Evolutionary conservation across 2,888 invertebrate genomes (phyloP), one percentile per base, ranked within the genome.

Genomic region (Pollenia amentaria): DNA sequence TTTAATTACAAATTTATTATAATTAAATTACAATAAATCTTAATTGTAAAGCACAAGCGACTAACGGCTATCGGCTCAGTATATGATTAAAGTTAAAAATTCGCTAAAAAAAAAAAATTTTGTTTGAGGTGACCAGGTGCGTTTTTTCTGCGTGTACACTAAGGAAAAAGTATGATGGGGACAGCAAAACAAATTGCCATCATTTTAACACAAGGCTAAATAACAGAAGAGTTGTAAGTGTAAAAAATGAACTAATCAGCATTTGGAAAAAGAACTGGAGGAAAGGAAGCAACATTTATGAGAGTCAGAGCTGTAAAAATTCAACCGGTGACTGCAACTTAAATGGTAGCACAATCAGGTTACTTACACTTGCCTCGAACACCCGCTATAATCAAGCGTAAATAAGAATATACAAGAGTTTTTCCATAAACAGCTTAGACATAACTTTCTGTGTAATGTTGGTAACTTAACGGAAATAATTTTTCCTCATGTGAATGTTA

Each of bases 101-200:
- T n/a, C n/a, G n/a, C n/a, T n/a, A n/a, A n/a, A n/a, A n/a, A 29
- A 29, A 29, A 29, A 29, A 6, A 29, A 6, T 29, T 29, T 29
- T 6, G 29, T 29, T 29, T 0, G 29, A 4, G 29, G 4, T 29
- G 29, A 29, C 0, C 0, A 29, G 6, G 0, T 6, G 29, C 6
- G 4, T 29, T 29, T 29, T 29, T 6, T 29, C 29, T 29, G 4
- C 29, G 29, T 29, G 29, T 29, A 70, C 60, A 78, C 14, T 8
- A 40, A 16, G 3, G 3, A 11, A 40, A 65, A 11, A 48, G 48
- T 64, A 70, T 70, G 44, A 70, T 44, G 86, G 67, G 60, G 76
- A 64, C 70, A 72, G 80, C 77, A 40, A 79, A 80, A 87, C 72
- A 84, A 87, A 87, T 87, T 80, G 77, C 80, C 80, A 72, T 87